Percentiles rank a stretch among this genome's conserved stretches.
Evolutionary conservation across 2,797 vertebrate species (phyloP).

Genomic region (Galago senegalensis): DNA sequence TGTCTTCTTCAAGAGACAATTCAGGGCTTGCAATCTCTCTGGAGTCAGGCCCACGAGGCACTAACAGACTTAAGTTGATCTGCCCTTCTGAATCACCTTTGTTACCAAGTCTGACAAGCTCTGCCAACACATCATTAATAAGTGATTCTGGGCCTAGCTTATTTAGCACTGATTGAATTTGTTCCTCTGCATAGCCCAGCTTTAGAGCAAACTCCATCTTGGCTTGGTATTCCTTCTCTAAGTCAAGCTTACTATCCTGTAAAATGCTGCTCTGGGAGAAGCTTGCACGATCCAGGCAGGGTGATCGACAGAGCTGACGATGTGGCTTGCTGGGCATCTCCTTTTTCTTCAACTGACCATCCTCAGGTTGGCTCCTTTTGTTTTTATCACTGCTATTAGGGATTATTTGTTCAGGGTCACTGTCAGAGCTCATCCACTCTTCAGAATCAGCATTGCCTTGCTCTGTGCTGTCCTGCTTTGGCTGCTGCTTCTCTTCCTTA

Average conservation of each 20-base stretch:
- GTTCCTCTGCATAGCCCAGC: conserved; percentile 96
- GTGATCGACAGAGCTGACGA: conserved; percentile 97
- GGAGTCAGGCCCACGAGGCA: conserved; percentile 90
- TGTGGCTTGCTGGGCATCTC: conserved; percentile 94
- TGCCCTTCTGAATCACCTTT: conserved; percentile 95
- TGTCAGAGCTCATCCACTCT: conserved; percentile 96
- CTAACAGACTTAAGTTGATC: conserved; percentile 87
- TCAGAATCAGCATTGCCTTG: conserved; percentile 92
- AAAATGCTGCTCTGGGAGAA: conserved; percentile 97
- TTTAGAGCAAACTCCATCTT: conserved; percentile 99
- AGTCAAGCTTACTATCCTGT: conserved; percentile 91
- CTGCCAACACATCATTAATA: conserved; percentile 97
- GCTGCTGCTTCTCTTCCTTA: conserved; percentile 93
- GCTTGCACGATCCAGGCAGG: conserved; percentile 97
- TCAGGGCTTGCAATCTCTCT: conserved; percentile 95
- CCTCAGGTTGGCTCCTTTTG: conserved; percentile 21
- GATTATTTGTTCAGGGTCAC: conserved; percentile 92
- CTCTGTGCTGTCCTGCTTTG: conserved; percentile 86
- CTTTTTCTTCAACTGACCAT: conserved; percentile 90
- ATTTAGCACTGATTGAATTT: conserved; percentile 96
- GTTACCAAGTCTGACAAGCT: conserved; percentile 97
- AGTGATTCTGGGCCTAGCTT: conserved; percentile 96
- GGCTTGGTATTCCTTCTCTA: conserved; percentile 95
- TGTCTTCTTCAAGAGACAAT: conserved; percentile 96
- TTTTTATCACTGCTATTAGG: conserved; percentile 81